Conservation (phyloP, 2,888 invertebrate species). For the Eurytoma adleriae region DNA sequence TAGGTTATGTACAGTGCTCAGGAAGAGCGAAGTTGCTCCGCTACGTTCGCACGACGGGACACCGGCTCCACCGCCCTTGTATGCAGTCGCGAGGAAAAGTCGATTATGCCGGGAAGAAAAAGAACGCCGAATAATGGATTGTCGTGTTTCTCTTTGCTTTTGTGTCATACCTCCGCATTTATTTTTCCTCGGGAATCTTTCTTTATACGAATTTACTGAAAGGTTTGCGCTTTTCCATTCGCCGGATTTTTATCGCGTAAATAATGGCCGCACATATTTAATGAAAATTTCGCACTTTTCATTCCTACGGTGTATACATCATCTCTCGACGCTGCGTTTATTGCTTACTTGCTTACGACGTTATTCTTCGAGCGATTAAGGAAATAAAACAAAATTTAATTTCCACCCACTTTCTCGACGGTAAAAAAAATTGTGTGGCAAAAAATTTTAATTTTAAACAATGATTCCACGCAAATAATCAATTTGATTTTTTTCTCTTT, state of each 20-base stretch:
- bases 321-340: too few relatives aligned
- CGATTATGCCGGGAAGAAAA: constrained; percentile 55
- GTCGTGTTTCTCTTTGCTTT: constrained; percentile 50
- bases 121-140: constrained; percentile 50
- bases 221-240: constrained; percentile 29
- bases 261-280: constrained; percentile 26
- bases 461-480: too few relatives aligned
- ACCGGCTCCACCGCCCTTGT: neutral
- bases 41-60: constrained; percentile 37
- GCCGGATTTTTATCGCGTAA: constrained; percentile 37
- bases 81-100: constrained; percentile 50
- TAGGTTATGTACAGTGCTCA: constrained; percentile 55
- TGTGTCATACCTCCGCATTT: constrained; percentile 42
- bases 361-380: too few relatives aligned
- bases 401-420: too few relatives aligned
- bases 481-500: too few relatives aligned
- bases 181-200: constrained; percentile 32
- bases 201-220: constrained; percentile 31
- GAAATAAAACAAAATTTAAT: too few relatives aligned
- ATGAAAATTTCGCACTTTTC: constrained; percentile 1
- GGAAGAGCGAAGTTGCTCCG: constrained; percentile 54
- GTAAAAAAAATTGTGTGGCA: too few relatives aligned
- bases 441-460: too few relatives aligned
- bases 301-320: neutral
- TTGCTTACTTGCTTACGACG: too few relatives aligned